Conservation (phyloP, 92 coral and sea anemone genomes). For the Parazoanthus darwini region DNA sequence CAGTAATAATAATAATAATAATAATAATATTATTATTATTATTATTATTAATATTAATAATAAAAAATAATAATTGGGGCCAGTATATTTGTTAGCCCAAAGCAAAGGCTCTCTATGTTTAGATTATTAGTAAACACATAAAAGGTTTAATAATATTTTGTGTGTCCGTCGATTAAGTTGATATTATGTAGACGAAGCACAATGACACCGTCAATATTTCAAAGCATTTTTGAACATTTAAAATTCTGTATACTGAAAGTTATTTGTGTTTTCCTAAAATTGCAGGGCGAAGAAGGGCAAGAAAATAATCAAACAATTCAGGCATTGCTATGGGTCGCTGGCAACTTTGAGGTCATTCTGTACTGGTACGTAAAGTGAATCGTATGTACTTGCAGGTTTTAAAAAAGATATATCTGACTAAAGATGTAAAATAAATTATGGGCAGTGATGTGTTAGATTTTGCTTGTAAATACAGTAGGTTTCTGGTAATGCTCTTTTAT, state of each 20-base stretch:
- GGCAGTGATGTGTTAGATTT: not conserved
- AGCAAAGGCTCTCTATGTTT: conserved; percentile 7
- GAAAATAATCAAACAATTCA: not conserved
- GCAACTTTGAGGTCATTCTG: not conserved
- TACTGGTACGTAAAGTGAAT: not conserved
- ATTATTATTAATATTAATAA: no score
- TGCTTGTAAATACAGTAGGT: conserved; percentile 5
- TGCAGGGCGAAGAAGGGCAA: conserved; percentile 18
- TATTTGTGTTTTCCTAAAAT: not conserved
- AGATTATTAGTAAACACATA: not conserved
- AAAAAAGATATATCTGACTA: not conserved
- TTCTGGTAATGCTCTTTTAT: conserved; percentile 3
- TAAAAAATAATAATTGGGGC: no score
- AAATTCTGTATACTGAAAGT: not conserved
- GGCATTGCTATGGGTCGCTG: not conserved
- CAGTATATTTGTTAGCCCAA: no score
- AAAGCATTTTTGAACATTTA: not conserved
- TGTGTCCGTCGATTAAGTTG: conserved; percentile 1
- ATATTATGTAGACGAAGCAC: not conserved
- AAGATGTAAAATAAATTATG: no score
- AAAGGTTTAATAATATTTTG: conserved; percentile 4
- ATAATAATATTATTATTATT: no score
- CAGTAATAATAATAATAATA: no score
- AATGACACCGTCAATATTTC: not conserved
- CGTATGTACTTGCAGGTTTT: conserved; percentile 19